Conservation (phyloP, 2,797 vertebrate genomes). For the Rhinatrema bivittatum region DNA sequence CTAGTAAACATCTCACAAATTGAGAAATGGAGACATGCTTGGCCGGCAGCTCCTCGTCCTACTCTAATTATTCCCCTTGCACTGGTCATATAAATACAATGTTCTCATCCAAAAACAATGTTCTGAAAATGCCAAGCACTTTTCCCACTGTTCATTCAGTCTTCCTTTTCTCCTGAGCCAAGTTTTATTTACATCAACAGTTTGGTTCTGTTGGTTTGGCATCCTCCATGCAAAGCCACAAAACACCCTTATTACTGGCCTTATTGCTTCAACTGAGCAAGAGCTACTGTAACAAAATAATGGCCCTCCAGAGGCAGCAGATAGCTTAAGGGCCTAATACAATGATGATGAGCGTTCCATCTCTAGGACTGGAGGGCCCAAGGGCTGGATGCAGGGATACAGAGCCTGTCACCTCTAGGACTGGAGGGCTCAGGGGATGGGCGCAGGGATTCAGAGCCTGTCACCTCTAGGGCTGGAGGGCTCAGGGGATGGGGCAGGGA, state of each 20-base stretch:
- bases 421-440: too few relatives aligned
- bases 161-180: not conserved
- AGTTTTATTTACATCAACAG: not conserved
- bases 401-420: too few relatives aligned
- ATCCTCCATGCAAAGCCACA: not conserved
- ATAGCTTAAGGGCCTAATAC: too few relatives aligned
- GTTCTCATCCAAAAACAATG: constrained; percentile 48
- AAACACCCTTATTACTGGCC: not conserved
- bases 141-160: constrained; percentile 20
- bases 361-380: too few relatives aligned
- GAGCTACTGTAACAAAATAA: not conserved
- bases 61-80: constrained; percentile 45
- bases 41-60: constrained; percentile 8
- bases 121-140: constrained; percentile 1
- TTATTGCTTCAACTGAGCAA: too few relatives aligned
- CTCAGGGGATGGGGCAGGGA: too few relatives aligned
- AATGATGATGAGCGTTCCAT: too few relatives aligned
- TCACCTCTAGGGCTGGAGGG: too few relatives aligned
- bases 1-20: constrained; percentile 10
- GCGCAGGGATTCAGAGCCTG: too few relatives aligned
- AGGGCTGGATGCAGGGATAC: too few relatives aligned
- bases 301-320: too few relatives aligned
- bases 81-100: constrained; percentile 35
- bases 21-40: constrained; percentile 13
- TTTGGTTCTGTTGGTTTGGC: constrained; percentile 2